Conservation (phyloP, 2,888 invertebrate genomes). For the Frankliniella fusca region DNA sequence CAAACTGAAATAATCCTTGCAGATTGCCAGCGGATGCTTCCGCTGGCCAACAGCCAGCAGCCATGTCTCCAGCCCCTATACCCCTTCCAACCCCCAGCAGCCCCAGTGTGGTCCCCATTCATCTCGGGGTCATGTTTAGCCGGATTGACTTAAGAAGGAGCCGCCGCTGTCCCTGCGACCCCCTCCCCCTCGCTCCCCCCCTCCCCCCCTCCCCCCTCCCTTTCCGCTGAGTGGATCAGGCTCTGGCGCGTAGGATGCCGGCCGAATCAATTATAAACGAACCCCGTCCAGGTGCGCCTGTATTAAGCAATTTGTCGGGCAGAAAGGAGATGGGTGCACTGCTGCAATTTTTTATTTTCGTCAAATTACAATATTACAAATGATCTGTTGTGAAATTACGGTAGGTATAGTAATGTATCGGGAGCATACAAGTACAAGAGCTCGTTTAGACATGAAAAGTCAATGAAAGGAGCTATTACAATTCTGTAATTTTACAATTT, state of each 20-base stretch:
- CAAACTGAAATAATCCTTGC: slow-evolving; percentile 19
- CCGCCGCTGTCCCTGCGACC: not conserved
- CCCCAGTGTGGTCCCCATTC: not conserved
- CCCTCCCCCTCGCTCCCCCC: too few relatives aligned
- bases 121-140: slow-evolving; percentile 15
- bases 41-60: slow-evolving; percentile 16
- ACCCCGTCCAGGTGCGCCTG: not conserved
- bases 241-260: not conserved
- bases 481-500: too few relatives aligned
- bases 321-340: too few relatives aligned
- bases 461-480: too few relatives aligned
- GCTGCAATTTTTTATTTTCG: too few relatives aligned
- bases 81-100: not conserved
- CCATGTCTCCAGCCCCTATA: not conserved
- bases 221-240: not conserved
- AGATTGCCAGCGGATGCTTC: slow-evolving; percentile 16
- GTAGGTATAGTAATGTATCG: too few relatives aligned
- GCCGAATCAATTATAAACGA: not conserved
- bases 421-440: too few relatives aligned
- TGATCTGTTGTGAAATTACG: too few relatives aligned
- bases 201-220: too few relatives aligned
- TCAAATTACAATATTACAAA: too few relatives aligned
- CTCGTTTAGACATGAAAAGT: too few relatives aligned
- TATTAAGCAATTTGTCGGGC: too few relatives aligned
- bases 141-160: slow-evolving; percentile 7